Conservation (phyloP, 2,797 vertebrate species). For the Gymnopithys bicolor region DNA sequence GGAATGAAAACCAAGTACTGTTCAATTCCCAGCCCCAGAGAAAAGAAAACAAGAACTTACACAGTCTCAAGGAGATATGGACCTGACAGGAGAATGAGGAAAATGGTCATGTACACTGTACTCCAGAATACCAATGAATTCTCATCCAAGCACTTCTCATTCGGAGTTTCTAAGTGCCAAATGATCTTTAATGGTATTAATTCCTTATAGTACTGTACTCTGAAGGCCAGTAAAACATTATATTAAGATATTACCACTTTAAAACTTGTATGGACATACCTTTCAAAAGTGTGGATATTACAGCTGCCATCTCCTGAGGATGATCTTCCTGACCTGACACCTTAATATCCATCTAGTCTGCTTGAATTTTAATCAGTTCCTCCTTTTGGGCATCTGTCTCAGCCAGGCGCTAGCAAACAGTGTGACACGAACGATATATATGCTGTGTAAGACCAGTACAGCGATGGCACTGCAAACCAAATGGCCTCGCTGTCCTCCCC, state of each 20-base stretch:
- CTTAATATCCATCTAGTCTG: background rate
- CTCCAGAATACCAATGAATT: background rate
- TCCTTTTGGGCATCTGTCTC: background rate
- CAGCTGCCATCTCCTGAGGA: background rate
- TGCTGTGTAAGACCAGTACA: background rate
- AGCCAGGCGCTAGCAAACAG: background rate
- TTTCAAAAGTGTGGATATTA: background rate
- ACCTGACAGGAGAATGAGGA: background rate
- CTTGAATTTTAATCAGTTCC: background rate
- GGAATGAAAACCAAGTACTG: background rate
- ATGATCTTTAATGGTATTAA: background rate
- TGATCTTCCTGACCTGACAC: background rate
- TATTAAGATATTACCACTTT: background rate
- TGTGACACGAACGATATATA: background rate
- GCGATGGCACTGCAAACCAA: background rate
- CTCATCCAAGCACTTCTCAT: background rate
- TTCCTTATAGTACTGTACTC: background rate
- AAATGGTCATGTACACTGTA: accelerated
- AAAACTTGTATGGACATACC: background rate
- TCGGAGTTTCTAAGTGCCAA: background rate
- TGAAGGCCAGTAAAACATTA: background rate
- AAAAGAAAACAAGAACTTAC: background rate
- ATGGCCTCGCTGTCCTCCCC: background rate
- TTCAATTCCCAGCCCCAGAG: accelerated
- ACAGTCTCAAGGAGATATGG: background rate